These are phyloP conservation scores for Catocala sponsa DNA, from an alignment of 2,888 invertebrate species.

Conservation along the genomic window DNA sequence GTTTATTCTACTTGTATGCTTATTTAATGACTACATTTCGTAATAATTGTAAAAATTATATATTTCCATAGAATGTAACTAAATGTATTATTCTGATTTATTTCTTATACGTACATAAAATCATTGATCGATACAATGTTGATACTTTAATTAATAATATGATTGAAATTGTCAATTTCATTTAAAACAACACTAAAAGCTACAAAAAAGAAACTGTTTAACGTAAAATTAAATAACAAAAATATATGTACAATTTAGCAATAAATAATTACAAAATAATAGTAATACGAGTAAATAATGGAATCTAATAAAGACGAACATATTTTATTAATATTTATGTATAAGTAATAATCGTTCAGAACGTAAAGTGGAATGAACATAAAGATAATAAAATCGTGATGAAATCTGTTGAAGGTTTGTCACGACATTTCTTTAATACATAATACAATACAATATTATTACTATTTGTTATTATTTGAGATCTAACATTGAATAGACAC, in stretches of 20 bases:
- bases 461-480: conserved; percentile 53
- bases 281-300: conserved; percentile 62
- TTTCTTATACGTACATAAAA: conserved; percentile 50
- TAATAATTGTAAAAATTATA: conserved; percentile 65
- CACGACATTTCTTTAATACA: conserved; percentile 26
- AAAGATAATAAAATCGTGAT: conserved; percentile 35
- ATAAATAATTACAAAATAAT: conserved; percentile 84
- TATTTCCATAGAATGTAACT: conserved; percentile 55
- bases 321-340: conserved; percentile 47
- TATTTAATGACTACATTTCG: conserved; percentile 82
- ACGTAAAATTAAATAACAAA: conserved; percentile 88
- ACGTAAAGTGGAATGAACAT: conserved; percentile 72
- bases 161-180: conserved; percentile 50
- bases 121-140: conserved; percentile 46
- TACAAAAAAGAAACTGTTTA: conserved; percentile 69
- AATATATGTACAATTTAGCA: conserved; percentile 85
- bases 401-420: conserved; percentile 47
- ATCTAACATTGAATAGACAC: conserved; percentile 54
- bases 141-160: conserved; percentile 32
- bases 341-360: conserved; percentile 58
- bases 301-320: conserved; percentile 63
- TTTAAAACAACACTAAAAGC: conserved; percentile 60
- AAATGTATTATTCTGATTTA: conserved; percentile 59
- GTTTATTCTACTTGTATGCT: conserved; percentile 77
- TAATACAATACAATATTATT: conserved; percentile 46